Base-by-base conservation (phyloP, 1,140 invertebrate genomes). In the Campodea augens region DNA sequence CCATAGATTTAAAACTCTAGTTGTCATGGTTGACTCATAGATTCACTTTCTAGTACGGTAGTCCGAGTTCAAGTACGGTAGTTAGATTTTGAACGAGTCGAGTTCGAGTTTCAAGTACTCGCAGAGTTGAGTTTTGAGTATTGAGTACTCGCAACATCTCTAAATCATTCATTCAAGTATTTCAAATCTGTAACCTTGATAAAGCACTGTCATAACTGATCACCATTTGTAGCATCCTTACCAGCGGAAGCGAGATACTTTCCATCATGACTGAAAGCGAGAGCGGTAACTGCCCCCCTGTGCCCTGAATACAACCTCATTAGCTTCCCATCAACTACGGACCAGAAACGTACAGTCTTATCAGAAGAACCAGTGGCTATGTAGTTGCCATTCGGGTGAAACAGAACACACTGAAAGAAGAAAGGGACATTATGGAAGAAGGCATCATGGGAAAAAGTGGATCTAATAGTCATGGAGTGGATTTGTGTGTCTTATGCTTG, bases 361-460 rank as follows among this genome's bases (percentile, higher is more conserved):
- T 87, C 82, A 10, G 72, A 66, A 18, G 81, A 81, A 13, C 79
- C 81, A 1, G 78, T 82, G 27, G 81, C 82, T 47, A 87, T 54
- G 55, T 87, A 86, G 51, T 72, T 71, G 46, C 77, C 73, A 60
- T 84, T 87, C 1, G 84, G 81, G 61, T 88, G 83, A 63, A 89
- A 87, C 52, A 74, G 74, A 20, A 85, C 69, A 54, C 77, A 72
- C 77, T 78, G 53, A 22, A 60, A 62, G 55, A 47, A 52, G 37
- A 48, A 12, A 54, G 36, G 49, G 46, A 45, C 23, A 46, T 41
- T 15, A 0, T n/a, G n/a, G n/a, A n/a, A n/a, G n/a, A n/a, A n/a
- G n/a, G n/a, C n/a, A n/a, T n/a, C n/a, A n/a, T n/a, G n/a, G n/a
- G n/a, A n/a, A n/a, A n/a, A n/a, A n/a, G n/a, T n/a, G n/a, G n/a